Evolutionary conservation across 2,113 vertebrate genomes (phyloP).

Genomic region (Sardina pilchardus): DNA sequence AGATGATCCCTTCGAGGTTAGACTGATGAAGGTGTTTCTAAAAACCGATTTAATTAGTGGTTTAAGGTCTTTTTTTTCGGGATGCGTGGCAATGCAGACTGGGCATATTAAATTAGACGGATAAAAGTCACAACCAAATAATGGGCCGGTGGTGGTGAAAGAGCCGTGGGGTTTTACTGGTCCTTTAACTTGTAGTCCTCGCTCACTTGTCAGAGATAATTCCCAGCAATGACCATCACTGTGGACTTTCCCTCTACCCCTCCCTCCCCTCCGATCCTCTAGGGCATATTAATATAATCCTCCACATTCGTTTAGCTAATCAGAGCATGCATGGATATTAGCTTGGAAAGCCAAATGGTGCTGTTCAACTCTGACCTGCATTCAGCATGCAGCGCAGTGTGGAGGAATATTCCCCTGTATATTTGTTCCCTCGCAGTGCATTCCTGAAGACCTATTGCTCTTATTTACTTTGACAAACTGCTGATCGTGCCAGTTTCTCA

Average conservation of each 20-base stretch:
- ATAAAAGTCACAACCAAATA: constrained; percentile 69
- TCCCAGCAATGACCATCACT: constrained; percentile 68
- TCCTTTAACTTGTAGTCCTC: constrained; percentile 39
- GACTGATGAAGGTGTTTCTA: constrained; percentile 43
- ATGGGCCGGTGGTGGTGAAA: constrained; percentile 68
- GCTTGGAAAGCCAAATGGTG: constrained; percentile 72
- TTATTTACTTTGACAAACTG: constrained; percentile 74
- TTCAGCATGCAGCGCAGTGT: constrained; percentile 68
- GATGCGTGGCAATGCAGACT: constrained; percentile 44
- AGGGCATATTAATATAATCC: constrained; percentile 72
- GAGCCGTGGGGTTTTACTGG: constrained; percentile 68
- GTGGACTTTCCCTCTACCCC: constrained; percentile 51
- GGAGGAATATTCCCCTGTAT: constrained; percentile 67
- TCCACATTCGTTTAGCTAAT: constrained; percentile 73
- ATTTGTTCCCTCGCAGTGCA: constrained; percentile 56
- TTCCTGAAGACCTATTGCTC: constrained; percentile 61
- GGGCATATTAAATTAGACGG: constrained; percentile 64
- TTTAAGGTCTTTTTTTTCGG: constrained; percentile 25
- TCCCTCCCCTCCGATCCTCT: constrained; percentile 53
- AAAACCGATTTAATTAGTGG: constrained; percentile 50
- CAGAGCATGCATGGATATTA: constrained; percentile 73
- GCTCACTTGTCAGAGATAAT: constrained; percentile 72
- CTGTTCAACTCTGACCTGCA: constrained; percentile 73
- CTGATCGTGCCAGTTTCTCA: constrained; percentile 65
- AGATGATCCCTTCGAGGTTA: constrained; percentile 7